These are phyloP conservation scores for Lasioglossum morio DNA, from an alignment of 2,888 invertebrate genomes.

Conservation along the genomic window DNA sequence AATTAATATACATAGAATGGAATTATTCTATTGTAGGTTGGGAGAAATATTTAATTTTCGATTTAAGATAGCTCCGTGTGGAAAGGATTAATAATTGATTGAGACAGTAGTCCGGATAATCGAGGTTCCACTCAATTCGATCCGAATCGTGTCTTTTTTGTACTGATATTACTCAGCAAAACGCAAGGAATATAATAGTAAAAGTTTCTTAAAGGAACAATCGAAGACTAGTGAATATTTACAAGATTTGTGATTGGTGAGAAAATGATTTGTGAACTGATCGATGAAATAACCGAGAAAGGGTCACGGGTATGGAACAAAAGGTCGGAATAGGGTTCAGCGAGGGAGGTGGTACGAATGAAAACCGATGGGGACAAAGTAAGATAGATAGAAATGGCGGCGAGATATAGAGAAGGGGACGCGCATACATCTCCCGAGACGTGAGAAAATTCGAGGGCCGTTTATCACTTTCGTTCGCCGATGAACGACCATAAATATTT, in stretches of 20 bases:
- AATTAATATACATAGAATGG: too few species aligned
- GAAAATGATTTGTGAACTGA: not conserved
- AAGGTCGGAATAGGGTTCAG: not conserved
- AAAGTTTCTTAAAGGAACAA: not conserved
- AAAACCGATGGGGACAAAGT: constrained; percentile 33
- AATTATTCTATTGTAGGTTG: too few species aligned
- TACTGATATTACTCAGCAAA: not conserved
- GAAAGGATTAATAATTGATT: too few species aligned
- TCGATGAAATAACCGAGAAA: constrained; percentile 17
- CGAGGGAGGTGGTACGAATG: constrained; percentile 6
- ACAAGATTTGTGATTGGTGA: not conserved
- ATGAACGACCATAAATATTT: constrained; percentile 47
- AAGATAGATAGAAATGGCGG: constrained; percentile 43
- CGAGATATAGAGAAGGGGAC: not conserved
- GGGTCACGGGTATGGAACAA: too few species aligned
- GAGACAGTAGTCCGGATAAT: not conserved
- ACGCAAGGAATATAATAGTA: fast-evolving
- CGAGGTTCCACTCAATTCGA: not conserved
- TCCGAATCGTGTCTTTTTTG: not conserved
- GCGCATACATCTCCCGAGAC: constrained; percentile 46
- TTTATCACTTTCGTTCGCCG: constrained; percentile 49
- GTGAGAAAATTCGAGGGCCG: constrained; percentile 54
- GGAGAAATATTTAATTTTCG: too few species aligned
- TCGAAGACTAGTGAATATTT: not conserved
- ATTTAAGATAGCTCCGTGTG: too few species aligned